Base-by-base conservation (phyloP, 2,888 invertebrate genomes). In the Masnerella sp. region DNA sequence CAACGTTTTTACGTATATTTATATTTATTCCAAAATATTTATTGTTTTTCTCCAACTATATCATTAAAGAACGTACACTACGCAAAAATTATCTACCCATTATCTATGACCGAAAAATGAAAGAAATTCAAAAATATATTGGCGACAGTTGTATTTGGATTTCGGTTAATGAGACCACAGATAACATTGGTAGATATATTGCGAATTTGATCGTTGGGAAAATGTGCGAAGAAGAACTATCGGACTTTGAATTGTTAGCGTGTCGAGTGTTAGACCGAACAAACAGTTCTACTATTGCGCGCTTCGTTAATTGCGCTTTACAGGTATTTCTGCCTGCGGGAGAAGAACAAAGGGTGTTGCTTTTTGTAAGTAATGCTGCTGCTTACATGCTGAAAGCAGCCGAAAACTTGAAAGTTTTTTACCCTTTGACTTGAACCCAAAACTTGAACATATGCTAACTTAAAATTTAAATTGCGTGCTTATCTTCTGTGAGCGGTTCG, bases 311-410 rank as follows among this genome's bases (percentile, higher is more conserved):
- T 65, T 17, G 18, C 4, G 42, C 42, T 18, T 18, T 42, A 42
- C 20, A 42, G 20, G 14, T 8, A 22, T 9, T 42, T 18, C n/a
- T 17, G 42, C 45, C 15, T 78, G 18, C 67, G 70, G 14, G 79
- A 79, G 8, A 25, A 8, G 8, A 25, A 4, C 5, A 25, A 25
- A 25, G 8, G 8, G 8, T 25, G 4, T 25, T 25, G 8, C 8
- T 25, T 5, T 8, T 25, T 8, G 25, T 25, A 8, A 25, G 25
- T 25, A 8, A 25, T 62, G 77, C 77, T 64, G 78, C 78, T 38
- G 45, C 75, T 5, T 79, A 80, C 51, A 79, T 79, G 77, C 32
- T 77, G 14, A 79, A 80, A 77, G 78, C 78, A 30, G 77, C 43
- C 42, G 45, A 70, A 58, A 65, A 58, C 36, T 36, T 80, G 20